These are phyloP conservation scores for Megalurothrips usitatus DNA, from an alignment of 2,888 invertebrate genomes.

Conservation along the genomic window DNA sequence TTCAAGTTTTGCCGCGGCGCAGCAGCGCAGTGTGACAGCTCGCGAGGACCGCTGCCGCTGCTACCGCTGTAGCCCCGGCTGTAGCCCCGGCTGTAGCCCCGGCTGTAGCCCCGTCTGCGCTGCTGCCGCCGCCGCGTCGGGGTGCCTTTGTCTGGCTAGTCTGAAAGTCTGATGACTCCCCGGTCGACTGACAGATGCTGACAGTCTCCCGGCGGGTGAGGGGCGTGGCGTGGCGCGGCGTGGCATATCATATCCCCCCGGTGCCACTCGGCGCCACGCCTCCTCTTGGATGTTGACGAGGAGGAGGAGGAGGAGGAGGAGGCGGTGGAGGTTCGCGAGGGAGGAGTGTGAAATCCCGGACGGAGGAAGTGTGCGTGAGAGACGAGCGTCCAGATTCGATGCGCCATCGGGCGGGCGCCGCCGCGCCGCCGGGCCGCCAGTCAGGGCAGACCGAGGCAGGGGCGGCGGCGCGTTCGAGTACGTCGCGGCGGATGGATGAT, in stretches of 20 bases:
- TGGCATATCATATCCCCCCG: neutral
- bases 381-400: neutral
- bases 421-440: no score
- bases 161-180: slow-evolving; percentile 22
- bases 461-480: neutral
- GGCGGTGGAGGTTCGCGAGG: neutral
- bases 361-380: neutral
- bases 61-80: no score
- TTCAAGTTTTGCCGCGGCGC: no score
- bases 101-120: no score
- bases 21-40: no score
- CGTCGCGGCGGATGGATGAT: neutral
- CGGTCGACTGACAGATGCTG: neutral
- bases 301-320: neutral
- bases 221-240: neutral
- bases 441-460: neutral
- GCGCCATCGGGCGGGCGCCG: neutral
- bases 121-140: neutral
- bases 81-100: no score
- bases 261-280: neutral
- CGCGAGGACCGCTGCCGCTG: no score
- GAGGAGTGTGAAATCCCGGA: neutral
- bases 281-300: no score
- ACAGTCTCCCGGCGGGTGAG: neutral
- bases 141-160: neutral